Evolutionary conservation across 1,140 invertebrate genomes (phyloP).

Genomic region (Ladona fulva): DNA sequence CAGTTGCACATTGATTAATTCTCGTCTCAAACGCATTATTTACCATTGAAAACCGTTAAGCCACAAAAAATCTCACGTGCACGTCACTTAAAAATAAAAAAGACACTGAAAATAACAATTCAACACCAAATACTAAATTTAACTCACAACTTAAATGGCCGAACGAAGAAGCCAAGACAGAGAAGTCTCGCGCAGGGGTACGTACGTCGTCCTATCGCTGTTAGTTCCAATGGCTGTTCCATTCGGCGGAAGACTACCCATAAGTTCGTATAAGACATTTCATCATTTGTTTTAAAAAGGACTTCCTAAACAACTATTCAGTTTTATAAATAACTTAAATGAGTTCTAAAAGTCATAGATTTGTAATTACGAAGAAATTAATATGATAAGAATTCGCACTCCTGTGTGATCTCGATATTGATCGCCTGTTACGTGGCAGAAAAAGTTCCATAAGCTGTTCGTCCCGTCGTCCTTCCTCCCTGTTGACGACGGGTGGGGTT

Average conservation of each 20-base stretch:
- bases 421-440: conserved; percentile 15
- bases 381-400: neutral
- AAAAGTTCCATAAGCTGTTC: conserved; percentile 15
- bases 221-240: neutral
- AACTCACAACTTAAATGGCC: conserved; percentile 1
- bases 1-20: neutral
- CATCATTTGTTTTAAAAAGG: neutral
- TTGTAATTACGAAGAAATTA: neutral
- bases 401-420: neutral
- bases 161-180: neutral
- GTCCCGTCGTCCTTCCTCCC: neutral
- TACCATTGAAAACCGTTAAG: neutral
- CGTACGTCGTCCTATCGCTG: conserved; percentile 1
- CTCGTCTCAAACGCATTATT: neutral
- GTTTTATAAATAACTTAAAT: neutral
- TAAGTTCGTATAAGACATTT: neutral
- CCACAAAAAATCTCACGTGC: neutral
- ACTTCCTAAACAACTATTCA: no score
- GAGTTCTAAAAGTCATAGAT: neutral
- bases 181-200: neutral
- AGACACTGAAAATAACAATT: neutral
- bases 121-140: neutral
- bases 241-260: neutral
- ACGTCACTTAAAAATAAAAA: neutral
- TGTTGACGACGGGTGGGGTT: conserved; percentile 13